Percentiles rank a stretch among this genome's conserved stretches.
Evolutionary conservation across 2,888 invertebrate genomes (phyloP).

Genomic region (Camponotus fellah): DNA sequence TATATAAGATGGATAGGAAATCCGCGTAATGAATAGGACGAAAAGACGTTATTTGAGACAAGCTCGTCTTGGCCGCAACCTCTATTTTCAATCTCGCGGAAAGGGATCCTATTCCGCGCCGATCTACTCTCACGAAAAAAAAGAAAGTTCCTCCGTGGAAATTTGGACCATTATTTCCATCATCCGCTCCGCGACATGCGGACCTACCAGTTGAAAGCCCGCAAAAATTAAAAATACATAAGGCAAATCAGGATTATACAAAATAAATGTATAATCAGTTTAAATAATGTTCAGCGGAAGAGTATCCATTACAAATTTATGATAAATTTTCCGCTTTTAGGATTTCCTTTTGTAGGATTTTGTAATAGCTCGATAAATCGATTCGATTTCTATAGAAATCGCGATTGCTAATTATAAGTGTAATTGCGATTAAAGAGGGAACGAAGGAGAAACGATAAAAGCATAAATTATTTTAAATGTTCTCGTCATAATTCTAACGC

Average conservation of each 20-base stretch:
- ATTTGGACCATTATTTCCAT: conserved; percentile 68
- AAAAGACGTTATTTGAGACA: conserved; percentile 22
- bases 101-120: conserved; percentile 44
- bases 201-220: conserved; percentile 66
- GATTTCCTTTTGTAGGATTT: not conserved
- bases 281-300: not conserved
- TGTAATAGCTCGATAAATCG: conserved; percentile 14
- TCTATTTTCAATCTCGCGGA: conserved; percentile 29
- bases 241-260: not conserved
- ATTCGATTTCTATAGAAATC: conserved; percentile 5
- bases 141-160: conserved; percentile 36
- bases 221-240: not conserved
- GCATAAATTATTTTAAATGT: conserved; percentile 33
- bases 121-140: conserved; percentile 10
- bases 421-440: conserved; percentile 9
- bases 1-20: not conserved
- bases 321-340: not conserved
- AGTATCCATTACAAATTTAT: not conserved
- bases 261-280: conserved; percentile 18
- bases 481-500: conserved; percentile 13
- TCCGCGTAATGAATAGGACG: conserved; percentile 34
- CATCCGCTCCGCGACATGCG: conserved; percentile 69
- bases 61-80: conserved; percentile 13
- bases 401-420: conserved; percentile 36
- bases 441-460: conserved; percentile 2